A percentile compares a stretch with the other conserved stretches of the same genome.
Conservation (phyloP, 1,140 invertebrate genomes). For the Lordiphosa clarofinis region DNA sequence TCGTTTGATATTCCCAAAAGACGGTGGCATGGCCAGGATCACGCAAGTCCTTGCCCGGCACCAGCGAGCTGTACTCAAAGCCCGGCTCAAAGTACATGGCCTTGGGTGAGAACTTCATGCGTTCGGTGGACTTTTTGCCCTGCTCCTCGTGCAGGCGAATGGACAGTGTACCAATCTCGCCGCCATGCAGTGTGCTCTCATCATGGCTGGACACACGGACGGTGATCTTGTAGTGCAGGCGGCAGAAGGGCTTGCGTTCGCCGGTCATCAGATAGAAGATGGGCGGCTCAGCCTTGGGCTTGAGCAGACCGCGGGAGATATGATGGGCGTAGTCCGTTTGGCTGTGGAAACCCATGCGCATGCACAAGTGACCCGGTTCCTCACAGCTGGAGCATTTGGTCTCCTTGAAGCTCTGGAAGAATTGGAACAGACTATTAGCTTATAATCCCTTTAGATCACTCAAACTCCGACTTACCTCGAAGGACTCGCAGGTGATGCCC, state of each 20-base stretch:
- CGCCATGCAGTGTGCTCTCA: slow-evolving; percentile 86
- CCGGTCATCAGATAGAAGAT: slow-evolving; percentile 86
- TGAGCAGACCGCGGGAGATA: slow-evolving; percentile 69
- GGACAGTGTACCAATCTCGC: slow-evolving; percentile 85
- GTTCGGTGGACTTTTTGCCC: slow-evolving; percentile 81
- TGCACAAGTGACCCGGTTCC: slow-evolving; percentile 83
- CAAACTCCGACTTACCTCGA: slow-evolving; percentile 81
- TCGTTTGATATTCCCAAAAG: slow-evolving; percentile 88
- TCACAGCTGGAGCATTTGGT: slow-evolving; percentile 88
- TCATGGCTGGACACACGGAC: slow-evolving; percentile 87
- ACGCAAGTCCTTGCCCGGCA: slow-evolving; percentile 85
- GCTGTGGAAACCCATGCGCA: slow-evolving; percentile 86
- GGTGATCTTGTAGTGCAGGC: slow-evolving; percentile 87
- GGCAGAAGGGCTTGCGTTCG: slow-evolving; percentile 85
- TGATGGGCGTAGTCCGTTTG: slow-evolving; percentile 81
- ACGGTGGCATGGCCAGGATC: slow-evolving; percentile 84
- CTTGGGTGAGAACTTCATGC: slow-evolving; percentile 80
- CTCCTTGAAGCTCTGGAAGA: slow-evolving; percentile 84
- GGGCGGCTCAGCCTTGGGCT: slow-evolving; percentile 81
- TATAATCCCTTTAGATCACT: too few species aligned
- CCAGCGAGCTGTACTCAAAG: slow-evolving; percentile 84
- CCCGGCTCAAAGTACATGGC: slow-evolving; percentile 86
- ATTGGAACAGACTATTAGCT: not conserved
- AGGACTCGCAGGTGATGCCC: slow-evolving; percentile 89
- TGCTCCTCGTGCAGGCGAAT: slow-evolving; percentile 84